phyloP scores from a whole-genome alignment of 2,113 vertebrate species.

The Chiloscyllium plagiosum region DNA sequence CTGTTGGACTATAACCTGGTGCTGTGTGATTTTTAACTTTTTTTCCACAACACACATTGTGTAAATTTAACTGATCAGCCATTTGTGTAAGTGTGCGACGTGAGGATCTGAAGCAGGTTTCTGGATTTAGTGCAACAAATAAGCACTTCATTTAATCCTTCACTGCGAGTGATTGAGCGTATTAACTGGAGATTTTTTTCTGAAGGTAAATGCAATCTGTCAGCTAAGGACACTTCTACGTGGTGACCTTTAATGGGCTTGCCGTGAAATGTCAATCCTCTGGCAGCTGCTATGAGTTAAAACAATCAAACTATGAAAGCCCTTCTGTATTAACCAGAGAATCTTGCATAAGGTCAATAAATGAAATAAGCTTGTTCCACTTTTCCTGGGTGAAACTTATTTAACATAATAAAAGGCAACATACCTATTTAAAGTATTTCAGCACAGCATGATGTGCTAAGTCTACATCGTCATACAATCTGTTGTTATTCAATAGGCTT shows the following conservation, averaged over 20 bases:
- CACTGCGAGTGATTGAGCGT: background rate
- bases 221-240: background rate
- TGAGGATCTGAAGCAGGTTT: background rate
- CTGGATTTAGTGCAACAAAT: background rate
- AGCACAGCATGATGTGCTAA: background rate
- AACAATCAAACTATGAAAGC: background rate
- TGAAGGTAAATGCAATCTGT: slow-evolving; percentile 19
- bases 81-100: background rate
- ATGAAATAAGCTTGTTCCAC: background rate
- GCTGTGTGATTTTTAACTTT: too few species aligned
- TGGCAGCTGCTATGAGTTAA: background rate
- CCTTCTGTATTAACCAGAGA: background rate
- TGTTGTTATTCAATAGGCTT: background rate
- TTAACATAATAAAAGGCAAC: background rate
- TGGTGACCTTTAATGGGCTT: background rate
- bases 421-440: background rate
- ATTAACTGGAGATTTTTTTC: slow-evolving; percentile 14
- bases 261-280: background rate
- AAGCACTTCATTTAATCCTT: background rate
- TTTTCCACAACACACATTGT: too few species aligned
- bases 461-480: background rate
- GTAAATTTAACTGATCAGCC: too few species aligned
- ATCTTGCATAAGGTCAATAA: background rate
- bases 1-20: too few species aligned
- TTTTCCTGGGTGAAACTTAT: background rate